A percentile compares a stretch with the other conserved stretches of the same genome.
phyloP scores from a whole-genome alignment of 2,888 invertebrate species.

The Mallateleia sp. region DNA sequence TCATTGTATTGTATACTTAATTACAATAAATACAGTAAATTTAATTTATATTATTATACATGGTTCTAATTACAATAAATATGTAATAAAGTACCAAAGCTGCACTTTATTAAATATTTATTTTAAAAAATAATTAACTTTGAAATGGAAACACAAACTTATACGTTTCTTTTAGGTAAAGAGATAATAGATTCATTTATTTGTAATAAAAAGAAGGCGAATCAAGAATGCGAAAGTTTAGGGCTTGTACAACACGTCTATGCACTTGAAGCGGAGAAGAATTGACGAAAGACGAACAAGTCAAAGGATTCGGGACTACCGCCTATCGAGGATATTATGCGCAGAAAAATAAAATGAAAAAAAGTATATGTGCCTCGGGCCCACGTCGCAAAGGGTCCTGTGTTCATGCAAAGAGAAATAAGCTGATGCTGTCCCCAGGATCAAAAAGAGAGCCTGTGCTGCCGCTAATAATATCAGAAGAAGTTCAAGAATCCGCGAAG shows the following conservation, averaged over 20 bases:
- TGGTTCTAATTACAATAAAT: too few relatives aligned
- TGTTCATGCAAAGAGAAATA: slow-evolving; percentile 70
- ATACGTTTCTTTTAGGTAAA: slow-evolving; percentile 23
- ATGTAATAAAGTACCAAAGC: too few relatives aligned
- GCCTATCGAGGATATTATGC: slow-evolving; percentile 85
- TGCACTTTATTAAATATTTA: background rate
- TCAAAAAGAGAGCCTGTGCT: slow-evolving; percentile 87
- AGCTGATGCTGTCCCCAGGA: slow-evolving; percentile 81
- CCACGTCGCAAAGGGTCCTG: slow-evolving; percentile 67
- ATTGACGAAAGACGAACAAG: slow-evolving; percentile 75
- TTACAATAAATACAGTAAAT: too few relatives aligned
- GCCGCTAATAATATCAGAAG: slow-evolving; percentile 89
- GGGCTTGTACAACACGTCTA: slow-evolving; percentile 72
- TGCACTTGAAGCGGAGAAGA: slow-evolving; percentile 74
- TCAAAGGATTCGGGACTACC: slow-evolving; percentile 82
- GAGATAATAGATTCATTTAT: slow-evolving; percentile 70
- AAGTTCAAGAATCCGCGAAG: slow-evolving; percentile 88
- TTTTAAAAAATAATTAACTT: background rate
- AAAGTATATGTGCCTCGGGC: slow-evolving; percentile 64
- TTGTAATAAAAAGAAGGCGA: slow-evolving; percentile 59
- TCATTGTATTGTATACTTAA: too few relatives aligned
- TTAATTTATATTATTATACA: too few relatives aligned
- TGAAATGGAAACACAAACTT: background rate
- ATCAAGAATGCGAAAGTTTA: slow-evolving; percentile 73
- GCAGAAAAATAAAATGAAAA: slow-evolving; percentile 76